phyloP scores from a whole-genome alignment of 2,113 vertebrate genomes.

The Lamprotornis superbus region DNA sequence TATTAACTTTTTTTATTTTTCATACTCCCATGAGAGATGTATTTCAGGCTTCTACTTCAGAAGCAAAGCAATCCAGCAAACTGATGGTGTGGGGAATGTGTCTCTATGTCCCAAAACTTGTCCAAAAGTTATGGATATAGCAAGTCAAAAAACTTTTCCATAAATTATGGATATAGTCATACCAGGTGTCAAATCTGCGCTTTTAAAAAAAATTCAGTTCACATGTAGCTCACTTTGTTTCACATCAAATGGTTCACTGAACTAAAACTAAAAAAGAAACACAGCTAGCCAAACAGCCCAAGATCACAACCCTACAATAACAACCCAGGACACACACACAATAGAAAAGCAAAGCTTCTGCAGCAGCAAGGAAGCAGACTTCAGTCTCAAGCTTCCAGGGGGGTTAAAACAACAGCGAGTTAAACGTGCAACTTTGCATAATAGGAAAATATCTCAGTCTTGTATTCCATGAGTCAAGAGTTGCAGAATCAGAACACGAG shows the following conservation, averaged over 20 bases:
- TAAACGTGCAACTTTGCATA: conserved; percentile 30
- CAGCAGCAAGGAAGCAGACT: conserved; percentile 58
- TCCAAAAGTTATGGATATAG: accelerated
- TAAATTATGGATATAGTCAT: no score
- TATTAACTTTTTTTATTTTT: neutral
- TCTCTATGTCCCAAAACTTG: neutral
- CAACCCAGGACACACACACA: conserved; percentile 34
- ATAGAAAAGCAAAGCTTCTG: conserved; percentile 43
- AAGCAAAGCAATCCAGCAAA: neutral
- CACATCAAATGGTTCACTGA: conserved; percentile 34
- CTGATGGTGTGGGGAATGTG: accelerated
- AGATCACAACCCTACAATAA: conserved; percentile 43
- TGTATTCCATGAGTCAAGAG: neutral
- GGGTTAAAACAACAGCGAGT: conserved; percentile 59
- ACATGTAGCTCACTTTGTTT: neutral
- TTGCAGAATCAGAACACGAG: neutral
- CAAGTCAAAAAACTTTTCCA: neutral
- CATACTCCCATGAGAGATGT: accelerated
- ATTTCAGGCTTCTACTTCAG: accelerated
- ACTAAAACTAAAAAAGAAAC: conserved; percentile 7
- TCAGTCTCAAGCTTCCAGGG: conserved; percentile 50
- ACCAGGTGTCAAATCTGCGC: neutral
- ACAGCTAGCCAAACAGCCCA: conserved; percentile 35
- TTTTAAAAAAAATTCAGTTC: neutral
- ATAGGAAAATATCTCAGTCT: neutral